Evolutionary conservation across 1,140 invertebrate species (phyloP).

Genomic region (Brachionus plicatilis): DNA sequence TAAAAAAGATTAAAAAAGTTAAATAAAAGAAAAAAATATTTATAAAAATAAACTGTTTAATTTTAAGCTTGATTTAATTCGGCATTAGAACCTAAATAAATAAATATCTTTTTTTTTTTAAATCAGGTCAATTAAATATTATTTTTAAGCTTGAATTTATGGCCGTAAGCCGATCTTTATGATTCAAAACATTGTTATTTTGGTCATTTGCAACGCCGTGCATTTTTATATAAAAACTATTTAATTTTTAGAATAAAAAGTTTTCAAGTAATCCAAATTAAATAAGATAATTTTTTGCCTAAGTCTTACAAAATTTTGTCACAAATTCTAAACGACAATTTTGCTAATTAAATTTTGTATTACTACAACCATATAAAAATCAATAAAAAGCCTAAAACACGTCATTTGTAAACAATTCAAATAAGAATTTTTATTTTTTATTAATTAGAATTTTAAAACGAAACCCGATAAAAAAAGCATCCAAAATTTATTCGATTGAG

Average conservation of each 20-base stretch:
- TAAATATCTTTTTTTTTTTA: neutral
- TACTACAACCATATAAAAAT: neutral
- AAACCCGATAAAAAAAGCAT: neutral
- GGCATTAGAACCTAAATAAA: neutral
- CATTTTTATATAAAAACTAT: neutral
- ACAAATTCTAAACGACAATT: neutral
- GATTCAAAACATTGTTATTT: neutral
- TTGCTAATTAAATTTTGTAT: neutral
- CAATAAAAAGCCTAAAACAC: neutral
- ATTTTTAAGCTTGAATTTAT: neutral
- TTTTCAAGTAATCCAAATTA: neutral
- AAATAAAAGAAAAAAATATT: neutral
- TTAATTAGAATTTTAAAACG: neutral
- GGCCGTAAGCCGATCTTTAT: neutral
- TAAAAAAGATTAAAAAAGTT: neutral
- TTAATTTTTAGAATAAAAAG: neutral
- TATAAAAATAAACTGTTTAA: neutral
- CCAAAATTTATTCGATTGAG: neutral
- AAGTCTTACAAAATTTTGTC: neutral
- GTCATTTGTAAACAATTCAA: neutral
- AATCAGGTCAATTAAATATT: neutral
- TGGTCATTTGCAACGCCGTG: neutral
- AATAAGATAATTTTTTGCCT: neutral
- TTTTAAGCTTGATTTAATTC: neutral
- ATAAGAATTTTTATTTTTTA: neutral